These are phyloP conservation scores for Cotesia congregata DNA, from an alignment of 2,888 invertebrate species.

Conservation along the genomic window DNA sequence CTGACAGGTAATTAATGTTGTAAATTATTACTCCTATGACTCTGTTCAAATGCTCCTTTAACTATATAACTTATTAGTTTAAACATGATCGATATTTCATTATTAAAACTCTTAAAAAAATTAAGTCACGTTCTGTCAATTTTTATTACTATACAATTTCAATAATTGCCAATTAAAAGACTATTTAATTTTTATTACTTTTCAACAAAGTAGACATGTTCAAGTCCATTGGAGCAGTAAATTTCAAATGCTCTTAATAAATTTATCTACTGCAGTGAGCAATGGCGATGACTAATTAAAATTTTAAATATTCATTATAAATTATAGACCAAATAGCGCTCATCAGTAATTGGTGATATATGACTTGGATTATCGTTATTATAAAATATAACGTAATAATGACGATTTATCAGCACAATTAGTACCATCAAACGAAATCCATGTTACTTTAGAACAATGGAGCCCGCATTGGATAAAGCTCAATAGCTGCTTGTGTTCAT, in stretches of 20 bases:
- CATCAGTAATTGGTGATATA: too few relatives aligned
- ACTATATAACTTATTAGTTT: background rate
- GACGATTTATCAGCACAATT: background rate
- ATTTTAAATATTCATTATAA: too few relatives aligned
- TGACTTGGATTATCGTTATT: too few relatives aligned
- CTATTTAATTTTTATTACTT: background rate
- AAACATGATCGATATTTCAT: background rate
- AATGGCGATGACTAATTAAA: too few relatives aligned
- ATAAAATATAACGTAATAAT: background rate
- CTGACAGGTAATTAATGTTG: background rate
- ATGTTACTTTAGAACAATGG: background rate
- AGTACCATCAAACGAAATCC: background rate
- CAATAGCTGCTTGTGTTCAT: background rate
- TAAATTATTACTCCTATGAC: background rate
- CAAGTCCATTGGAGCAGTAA: too few relatives aligned
- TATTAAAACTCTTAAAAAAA: background rate
- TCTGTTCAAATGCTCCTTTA: background rate
- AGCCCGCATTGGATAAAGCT: background rate
- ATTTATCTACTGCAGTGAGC: too few relatives aligned
- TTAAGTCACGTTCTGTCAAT: background rate
- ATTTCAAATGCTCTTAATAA: too few relatives aligned
- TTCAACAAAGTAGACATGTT: background rate
- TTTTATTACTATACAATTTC: background rate
- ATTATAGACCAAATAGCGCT: too few relatives aligned
- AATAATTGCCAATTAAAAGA: background rate